Evolutionary conservation across 2,113 vertebrate genomes (phyloP).

Genomic region (Caretta caretta): DNA sequence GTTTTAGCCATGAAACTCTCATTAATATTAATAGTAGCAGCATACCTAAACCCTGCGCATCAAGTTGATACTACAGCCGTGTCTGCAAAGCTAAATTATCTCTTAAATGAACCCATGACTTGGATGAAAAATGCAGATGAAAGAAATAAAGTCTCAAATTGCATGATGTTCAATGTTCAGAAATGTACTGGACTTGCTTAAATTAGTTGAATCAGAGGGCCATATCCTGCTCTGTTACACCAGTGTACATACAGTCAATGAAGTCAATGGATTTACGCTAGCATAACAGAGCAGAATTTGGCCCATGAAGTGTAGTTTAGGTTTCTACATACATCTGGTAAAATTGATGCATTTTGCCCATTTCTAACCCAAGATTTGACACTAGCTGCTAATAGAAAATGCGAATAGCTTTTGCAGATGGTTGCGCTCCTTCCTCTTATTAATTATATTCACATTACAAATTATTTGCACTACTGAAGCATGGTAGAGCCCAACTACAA

Average conservation of each 20-base stretch:
- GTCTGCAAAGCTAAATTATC: not conserved
- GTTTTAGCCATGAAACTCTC: not conserved
- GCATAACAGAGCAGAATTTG: not conserved
- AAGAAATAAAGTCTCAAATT: not conserved
- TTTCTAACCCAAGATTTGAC: not conserved
- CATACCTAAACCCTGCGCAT: not conserved
- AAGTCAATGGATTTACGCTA: not conserved
- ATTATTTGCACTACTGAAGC: not conserved
- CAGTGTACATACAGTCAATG: not conserved
- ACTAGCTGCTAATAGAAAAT: not conserved
- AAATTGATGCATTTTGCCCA: not conserved
- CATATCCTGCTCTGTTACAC: not conserved
- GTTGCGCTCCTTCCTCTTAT: not conserved
- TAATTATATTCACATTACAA: not conserved
- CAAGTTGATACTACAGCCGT: not conserved
- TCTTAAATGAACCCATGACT: not conserved
- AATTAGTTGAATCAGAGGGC: not conserved
- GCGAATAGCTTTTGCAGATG: not conserved
- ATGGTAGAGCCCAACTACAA: not conserved
- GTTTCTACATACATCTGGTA: not conserved
- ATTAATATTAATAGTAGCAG: not conserved
- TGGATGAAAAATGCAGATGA: not conserved
- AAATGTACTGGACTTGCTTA: not conserved
- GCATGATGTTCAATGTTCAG: not conserved
- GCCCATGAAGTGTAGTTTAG: not conserved